phyloP scores from a whole-genome alignment of 2,113 vertebrate genomes.

The Strigops habroptila region DNA sequence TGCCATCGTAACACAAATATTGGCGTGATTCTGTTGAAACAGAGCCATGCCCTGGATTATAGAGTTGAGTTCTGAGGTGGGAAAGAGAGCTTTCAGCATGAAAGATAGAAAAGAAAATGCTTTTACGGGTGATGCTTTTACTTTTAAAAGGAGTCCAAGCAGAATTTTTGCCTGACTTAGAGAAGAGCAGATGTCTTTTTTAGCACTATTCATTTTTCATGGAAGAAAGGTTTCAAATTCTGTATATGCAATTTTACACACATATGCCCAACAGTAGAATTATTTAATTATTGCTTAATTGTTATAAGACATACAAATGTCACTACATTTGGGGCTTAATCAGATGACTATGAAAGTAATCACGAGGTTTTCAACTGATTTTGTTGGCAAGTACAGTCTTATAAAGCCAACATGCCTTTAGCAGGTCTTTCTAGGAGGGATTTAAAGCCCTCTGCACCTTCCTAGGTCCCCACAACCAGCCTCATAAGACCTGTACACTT shows the following conservation, averaged over 20 bases:
- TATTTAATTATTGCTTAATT: constrained; percentile 34
- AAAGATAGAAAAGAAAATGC: neutral
- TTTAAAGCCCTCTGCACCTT: neutral
- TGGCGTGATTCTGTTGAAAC: neutral
- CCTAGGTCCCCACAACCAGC: neutral
- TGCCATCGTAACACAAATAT: neutral
- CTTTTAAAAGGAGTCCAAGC: neutral
- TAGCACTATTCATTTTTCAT: constrained; percentile 28
- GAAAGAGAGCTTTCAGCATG: neutral
- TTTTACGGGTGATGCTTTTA: neutral
- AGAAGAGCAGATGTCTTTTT: constrained; percentile 39
- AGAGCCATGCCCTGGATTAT: neutral
- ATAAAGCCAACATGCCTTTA: neutral
- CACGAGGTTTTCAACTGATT: neutral
- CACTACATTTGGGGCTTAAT: neutral
- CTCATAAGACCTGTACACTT: neutral
- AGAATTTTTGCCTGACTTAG: constrained; percentile 29
- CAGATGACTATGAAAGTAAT: neutral
- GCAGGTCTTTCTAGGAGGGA: neutral
- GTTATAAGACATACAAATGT: neutral
- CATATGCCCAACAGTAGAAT: constrained; percentile 19
- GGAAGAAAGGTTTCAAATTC: constrained; percentile 52
- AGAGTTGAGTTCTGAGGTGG: neutral
- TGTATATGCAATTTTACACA: neutral
- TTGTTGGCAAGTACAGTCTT: neutral